Conservation (phyloP, 1,140 invertebrate species). For the Ylistrum balloti region DNA sequence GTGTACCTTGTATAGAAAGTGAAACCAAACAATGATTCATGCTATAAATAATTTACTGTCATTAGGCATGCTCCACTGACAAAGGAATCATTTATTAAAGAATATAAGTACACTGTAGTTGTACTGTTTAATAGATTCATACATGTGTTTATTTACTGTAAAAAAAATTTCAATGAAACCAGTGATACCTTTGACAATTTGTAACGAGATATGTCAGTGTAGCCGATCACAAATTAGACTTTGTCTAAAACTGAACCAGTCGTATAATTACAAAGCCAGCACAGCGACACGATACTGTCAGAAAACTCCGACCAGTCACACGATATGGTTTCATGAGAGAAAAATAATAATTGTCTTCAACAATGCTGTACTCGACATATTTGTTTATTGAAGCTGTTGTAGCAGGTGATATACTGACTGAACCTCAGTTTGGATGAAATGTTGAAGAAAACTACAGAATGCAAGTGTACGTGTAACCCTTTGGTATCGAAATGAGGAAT, state of each 20-base stretch:
- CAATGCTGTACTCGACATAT: too few species aligned
- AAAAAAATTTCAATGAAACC: not conserved
- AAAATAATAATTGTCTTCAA: too few species aligned
- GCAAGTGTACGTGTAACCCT: too few species aligned
- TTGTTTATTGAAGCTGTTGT: too few species aligned
- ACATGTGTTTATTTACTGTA: not conserved
- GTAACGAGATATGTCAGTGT: not conserved
- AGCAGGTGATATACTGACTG: too few species aligned
- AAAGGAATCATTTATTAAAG: not conserved
- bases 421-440: too few species aligned
- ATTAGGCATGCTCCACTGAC: not conserved
- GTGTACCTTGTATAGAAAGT: not conserved
- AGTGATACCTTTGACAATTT: not conserved
- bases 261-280: too few species aligned
- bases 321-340: too few species aligned
- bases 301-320: too few species aligned
- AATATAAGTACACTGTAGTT: not conserved
- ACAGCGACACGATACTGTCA: too few species aligned
- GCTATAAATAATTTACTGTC: not conserved
- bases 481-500: too few species aligned
- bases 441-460: too few species aligned
- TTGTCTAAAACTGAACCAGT: not conserved
- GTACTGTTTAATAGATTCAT: conserved; percentile 10
- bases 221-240: not conserved
- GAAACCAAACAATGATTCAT: conserved; percentile 39